phyloP scores from a whole-genome alignment of 2,113 vertebrate species.

The Petrocephalus microphthalmus region DNA sequence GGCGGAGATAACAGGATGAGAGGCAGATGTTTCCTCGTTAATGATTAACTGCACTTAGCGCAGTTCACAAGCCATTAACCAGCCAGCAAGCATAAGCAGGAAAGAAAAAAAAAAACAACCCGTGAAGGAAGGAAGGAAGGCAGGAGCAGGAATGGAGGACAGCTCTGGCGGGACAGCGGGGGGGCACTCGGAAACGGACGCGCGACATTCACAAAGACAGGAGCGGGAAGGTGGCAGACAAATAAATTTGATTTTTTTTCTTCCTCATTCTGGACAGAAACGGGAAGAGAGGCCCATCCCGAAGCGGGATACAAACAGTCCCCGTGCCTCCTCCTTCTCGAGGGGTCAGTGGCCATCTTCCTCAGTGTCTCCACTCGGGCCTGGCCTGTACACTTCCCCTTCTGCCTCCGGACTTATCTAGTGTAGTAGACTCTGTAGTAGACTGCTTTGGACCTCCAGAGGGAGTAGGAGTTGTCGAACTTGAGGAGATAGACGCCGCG shows the following conservation, averaged over 20 bases:
- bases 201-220: background rate
- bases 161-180: background rate
- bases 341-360: constrained; percentile 52
- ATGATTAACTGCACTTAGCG: background rate
- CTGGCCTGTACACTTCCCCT: constrained; percentile 44
- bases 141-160: background rate
- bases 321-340: constrained; percentile 42
- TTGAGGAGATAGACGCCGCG: constrained; percentile 96
- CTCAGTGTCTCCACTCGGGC: background rate
- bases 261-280: background rate
- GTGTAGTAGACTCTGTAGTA: constrained; percentile 99
- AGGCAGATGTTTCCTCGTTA: background rate
- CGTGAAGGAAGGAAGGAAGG: background rate
- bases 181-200: constrained; percentile 1
- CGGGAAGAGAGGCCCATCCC: background rate
- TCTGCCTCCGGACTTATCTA: constrained; percentile 81
- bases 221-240: background rate
- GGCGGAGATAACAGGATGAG: background rate
- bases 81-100: background rate
- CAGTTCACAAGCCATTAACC: background rate
- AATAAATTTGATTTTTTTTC: background rate
- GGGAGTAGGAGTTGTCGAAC: constrained; percentile 98
- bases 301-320: background rate
- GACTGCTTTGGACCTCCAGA: constrained; percentile 97
- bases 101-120: background rate